Base-by-base conservation (phyloP, 2,888 invertebrate genomes). In the Leptogaster cylindrica region DNA sequence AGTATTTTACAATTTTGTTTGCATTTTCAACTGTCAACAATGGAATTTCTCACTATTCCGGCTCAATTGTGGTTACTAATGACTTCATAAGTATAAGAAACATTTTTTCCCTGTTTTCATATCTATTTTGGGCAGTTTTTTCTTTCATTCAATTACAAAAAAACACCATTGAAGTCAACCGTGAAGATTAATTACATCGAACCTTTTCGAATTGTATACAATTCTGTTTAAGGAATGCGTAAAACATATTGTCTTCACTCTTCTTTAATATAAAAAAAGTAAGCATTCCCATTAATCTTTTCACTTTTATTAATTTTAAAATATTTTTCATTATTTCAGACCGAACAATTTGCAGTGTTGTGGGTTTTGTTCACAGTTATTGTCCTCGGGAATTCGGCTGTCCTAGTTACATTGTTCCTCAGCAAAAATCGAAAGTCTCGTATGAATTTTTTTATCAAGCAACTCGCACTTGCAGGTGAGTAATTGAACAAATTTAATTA, bases 401-500 rank as follows among this genome's bases (percentile, higher is more conserved):
- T 96, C n/a, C 85, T 96, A 46, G 88, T 90, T 1, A 92, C 94
- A 0, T 85, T 96, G 68, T 84, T 90, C 66, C 84, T 91, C 74
- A 92, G 91, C 72, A 93, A 93, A 77, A 89, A 91, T 61, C 86
- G 93, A 74, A 94, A 94, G 79, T 93, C 93, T 52, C 85, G 95
- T 51, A 95, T 95, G 95, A 95, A 95, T 80, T 96, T 93, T 83
- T 96, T 96, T 82, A 95, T 96, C 73, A 92, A 92, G 84, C 94
- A 96, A 76, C 84, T 96, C 64, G 95, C 95, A 2, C 85, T 95
- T 69, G 94, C 95, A 80, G 96, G 96, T 95, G 80, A 84, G 85
- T 74, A n/a, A 25, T 46, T 12, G 25, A 20, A 46, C 10, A 46
- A n/a, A n/a, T n/a, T n/a, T n/a, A n/a, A 50, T 25, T 27, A 28